These are phyloP conservation scores for Cyanoramphus novaezelandiae DNA, from an alignment of 2,113 vertebrate species.

Conservation along the genomic window DNA sequence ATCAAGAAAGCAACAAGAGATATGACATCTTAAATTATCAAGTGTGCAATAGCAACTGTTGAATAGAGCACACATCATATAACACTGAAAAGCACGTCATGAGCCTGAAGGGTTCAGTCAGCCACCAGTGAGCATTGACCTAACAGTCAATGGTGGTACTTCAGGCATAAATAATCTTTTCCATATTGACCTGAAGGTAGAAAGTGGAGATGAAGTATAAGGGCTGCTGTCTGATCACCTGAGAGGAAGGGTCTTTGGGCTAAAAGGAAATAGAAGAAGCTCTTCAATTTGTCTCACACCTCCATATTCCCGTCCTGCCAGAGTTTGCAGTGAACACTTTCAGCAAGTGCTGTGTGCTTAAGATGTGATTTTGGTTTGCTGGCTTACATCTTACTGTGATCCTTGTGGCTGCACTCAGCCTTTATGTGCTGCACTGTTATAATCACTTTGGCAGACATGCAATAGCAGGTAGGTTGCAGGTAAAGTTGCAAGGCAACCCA, in stretches of 20 bases:
- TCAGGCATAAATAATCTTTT: background rate
- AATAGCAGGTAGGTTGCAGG: background rate
- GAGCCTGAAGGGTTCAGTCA: background rate
- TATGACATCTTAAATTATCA: background rate
- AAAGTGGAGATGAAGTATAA: background rate
- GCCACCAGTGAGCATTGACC: background rate
- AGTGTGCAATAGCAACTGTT: background rate
- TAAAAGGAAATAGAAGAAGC: background rate
- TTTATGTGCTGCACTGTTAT: background rate
- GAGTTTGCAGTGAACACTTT: background rate
- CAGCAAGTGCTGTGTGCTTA: background rate
- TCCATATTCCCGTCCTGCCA: background rate
- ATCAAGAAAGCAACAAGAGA: background rate
- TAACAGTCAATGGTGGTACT: background rate
- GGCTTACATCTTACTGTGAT: background rate
- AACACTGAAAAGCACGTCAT: background rate
- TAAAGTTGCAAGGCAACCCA: background rate
- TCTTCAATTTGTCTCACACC: background rate
- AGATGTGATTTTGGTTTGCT: background rate
- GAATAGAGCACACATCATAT: background rate
- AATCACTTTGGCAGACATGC: background rate
- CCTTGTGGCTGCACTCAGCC: background rate
- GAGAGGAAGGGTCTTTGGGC: background rate
- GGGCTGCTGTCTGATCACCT: background rate
- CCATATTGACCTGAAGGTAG: accelerated